Evolutionary conservation across 2,113 vertebrate species (phyloP), one percentile per base, ranked within the genome.

Genomic region (Apaloderma vittatum): DNA sequence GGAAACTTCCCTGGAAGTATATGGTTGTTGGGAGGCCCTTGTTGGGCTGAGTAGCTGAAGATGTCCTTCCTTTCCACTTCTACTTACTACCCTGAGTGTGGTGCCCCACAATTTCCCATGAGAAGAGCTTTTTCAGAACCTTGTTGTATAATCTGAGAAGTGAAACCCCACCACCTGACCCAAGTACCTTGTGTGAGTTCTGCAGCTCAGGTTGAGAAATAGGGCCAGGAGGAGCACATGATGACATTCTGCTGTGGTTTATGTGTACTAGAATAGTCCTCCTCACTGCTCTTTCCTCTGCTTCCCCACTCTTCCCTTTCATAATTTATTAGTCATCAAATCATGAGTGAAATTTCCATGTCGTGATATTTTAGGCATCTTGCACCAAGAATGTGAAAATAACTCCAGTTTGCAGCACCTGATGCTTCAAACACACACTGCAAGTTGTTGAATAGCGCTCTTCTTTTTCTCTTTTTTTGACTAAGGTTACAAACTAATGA

Each of bases 401-500:
- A 83, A 77, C 65, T 86, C 51, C 68, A 61, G 54, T 89, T 87
- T 82, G 66, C 24, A 91, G 70, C 88, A 94, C 86, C 65, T 94
- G 93, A 91, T 87, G 17, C 58, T 92, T 92, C 70, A 81, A 77
- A 80, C 45, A 24, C n/a, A 36, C 30, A 37, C 4, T 75, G 23
- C 43, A 89, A 84, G 18, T 15, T 84, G 22, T 81, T 0, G 0
- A 74, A 74, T 17, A 72, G 15, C 29, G 20, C 10, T n/a, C 11
- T 58, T 21, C 65, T 26, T 7, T 40, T 23, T 37, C 2, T 72
- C 12, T 68, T 59, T 68, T 75, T 96, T 86, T 91, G 76, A 49
- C 79, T 79, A 94, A 94, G 96, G 92, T 94, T 95, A 80, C 58
- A 95, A 96, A 92, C 46, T 95, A 95, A 93, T 84, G 86, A 97